Evolutionary conservation across 2,888 invertebrate genomes (phyloP).

Genomic region (Glaucopsyche alexis): DNA sequence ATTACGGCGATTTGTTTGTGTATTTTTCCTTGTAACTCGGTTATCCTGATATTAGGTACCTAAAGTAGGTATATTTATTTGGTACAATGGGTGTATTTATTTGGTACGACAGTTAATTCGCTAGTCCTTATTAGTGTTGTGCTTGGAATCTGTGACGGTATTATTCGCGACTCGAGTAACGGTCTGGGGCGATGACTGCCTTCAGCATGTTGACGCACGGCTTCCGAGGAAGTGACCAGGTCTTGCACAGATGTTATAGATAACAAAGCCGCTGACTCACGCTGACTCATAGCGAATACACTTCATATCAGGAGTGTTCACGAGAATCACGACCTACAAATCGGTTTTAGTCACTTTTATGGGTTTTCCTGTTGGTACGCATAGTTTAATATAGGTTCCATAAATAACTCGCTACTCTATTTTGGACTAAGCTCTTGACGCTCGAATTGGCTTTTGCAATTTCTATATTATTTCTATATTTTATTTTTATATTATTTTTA

Average conservation of each 20-base stretch:
- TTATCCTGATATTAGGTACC: not conserved
- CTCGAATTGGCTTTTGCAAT: not conserved
- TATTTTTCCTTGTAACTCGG: not conserved
- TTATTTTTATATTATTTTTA: no score
- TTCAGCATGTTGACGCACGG: slow-evolving; percentile 63
- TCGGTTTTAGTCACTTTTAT: slow-evolving; percentile 24
- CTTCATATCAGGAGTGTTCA: slow-evolving; percentile 47
- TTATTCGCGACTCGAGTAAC: slow-evolving; percentile 52
- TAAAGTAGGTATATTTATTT: not conserved
- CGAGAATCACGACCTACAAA: slow-evolving; percentile 26
- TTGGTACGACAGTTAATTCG: not conserved
- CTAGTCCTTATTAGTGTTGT: slow-evolving; percentile 17
- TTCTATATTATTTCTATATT: not conserved
- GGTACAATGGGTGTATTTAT: slow-evolving; percentile 11
- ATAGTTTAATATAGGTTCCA: not conserved
- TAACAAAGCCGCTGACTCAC: slow-evolving; percentile 62
- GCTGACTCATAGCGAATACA: slow-evolving; percentile 59
- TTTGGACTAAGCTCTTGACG: not conserved
- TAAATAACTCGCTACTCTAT: not conserved
- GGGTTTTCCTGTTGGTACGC: slow-evolving; percentile 21
- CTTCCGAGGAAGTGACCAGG: slow-evolving; percentile 52
- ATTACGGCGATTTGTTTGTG: not conserved
- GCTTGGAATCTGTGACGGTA: slow-evolving; percentile 30
- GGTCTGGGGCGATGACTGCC: slow-evolving; percentile 69
- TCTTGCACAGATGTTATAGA: slow-evolving; percentile 57